Conservation (phyloP, 2,888 invertebrate species). For the Eupithecia abbreviata region DNA sequence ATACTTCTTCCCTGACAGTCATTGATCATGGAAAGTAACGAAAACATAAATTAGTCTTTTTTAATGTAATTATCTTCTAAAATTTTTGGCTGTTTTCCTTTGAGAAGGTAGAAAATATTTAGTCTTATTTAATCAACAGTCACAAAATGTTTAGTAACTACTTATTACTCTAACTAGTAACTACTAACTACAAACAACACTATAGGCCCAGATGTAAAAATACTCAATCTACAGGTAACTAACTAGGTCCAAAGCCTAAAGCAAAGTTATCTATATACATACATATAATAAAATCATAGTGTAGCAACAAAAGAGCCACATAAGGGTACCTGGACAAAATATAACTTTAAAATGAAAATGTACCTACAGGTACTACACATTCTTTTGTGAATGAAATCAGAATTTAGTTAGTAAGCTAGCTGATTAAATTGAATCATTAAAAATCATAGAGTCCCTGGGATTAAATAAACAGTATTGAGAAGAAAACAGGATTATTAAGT, state of each 20-base stretch:
- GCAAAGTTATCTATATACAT: not conserved
- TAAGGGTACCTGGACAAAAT: not conserved
- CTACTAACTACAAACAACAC: not conserved
- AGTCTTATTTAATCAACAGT: not conserved
- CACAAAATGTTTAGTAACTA: not conserved
- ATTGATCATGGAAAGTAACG: not conserved
- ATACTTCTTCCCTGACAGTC: not conserved
- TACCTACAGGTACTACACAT: not conserved
- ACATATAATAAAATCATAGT: not conserved
- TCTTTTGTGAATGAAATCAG: not conserved
- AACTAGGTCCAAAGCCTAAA: not conserved
- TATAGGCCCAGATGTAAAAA: not conserved
- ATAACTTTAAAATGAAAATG: not conserved
- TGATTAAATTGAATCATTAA: not conserved
- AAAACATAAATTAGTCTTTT: not conserved
- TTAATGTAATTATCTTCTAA: not conserved
- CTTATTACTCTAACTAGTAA: not conserved
- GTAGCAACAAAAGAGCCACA: not conserved
- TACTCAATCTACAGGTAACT: not conserved
- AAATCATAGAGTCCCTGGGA: not conserved
- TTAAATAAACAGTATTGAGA: not conserved
- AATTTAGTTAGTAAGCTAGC: not conserved
- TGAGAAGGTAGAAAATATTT: not conserved
- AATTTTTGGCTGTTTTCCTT: not conserved
- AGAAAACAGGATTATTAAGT: not conserved